Percentiles rank a stretch among this genome's conserved stretches.
Evolutionary conservation across 2,797 vertebrate species (phyloP).

Genomic region (Gobio occitaniae): DNA sequence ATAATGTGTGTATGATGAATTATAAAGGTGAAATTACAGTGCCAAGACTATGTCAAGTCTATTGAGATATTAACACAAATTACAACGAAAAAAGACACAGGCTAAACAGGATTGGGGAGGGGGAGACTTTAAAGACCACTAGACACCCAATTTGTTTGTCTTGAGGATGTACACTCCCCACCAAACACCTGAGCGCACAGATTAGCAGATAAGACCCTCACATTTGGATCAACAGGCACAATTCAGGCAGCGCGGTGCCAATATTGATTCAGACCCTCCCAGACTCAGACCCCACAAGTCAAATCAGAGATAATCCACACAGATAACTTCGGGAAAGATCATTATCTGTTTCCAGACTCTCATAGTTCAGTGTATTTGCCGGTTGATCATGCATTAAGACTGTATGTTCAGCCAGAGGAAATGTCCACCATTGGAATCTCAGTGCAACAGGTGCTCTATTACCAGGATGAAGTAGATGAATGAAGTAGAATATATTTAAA

Average conservation of each 20-base stretch:
- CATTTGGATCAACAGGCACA: constrained; percentile 71
- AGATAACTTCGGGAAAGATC: constrained; percentile 75
- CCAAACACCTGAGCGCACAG: constrained; percentile 78
- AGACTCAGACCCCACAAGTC: constrained; percentile 74
- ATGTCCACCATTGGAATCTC: constrained; percentile 2
- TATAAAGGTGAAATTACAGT: neutral
- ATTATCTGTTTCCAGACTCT: constrained; percentile 75
- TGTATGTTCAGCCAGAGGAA: constrained; percentile 17
- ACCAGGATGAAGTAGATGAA: too few relatives aligned
- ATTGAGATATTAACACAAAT: neutral
- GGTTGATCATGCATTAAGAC: constrained; percentile 51
- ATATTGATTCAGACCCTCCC: constrained; percentile 81
- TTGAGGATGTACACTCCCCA: constrained; percentile 62
- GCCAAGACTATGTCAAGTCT: neutral
- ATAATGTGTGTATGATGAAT: neutral
- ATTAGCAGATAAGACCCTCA: constrained; percentile 75
- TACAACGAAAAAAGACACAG: neutral
- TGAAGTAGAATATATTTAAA: neutral
- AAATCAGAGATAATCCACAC: constrained; percentile 77
- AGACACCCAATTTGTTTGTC: constrained; percentile 66
- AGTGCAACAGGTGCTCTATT: constrained; percentile 25
- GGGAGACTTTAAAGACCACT: constrained; percentile 51
- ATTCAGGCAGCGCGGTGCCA: constrained; percentile 73
- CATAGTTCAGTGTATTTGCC: constrained; percentile 68
- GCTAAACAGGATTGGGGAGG: constrained; percentile 38